Conservation (phyloP, 2,113 vertebrate species). For the Varanus salvator region DNA sequence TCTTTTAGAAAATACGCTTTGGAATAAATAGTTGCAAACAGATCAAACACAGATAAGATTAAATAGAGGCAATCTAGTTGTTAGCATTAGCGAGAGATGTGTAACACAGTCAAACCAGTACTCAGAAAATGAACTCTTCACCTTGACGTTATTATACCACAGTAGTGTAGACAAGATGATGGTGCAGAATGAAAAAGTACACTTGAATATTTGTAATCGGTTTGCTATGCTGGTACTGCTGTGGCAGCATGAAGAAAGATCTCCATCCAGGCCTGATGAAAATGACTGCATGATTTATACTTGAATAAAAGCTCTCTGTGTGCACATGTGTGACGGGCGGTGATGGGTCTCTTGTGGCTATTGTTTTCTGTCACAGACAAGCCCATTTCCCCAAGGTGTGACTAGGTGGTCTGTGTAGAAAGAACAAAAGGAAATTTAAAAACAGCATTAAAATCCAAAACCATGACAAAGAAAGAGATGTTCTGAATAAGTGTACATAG, state of each 20-base stretch:
- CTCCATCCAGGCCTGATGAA: background rate
- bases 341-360: background rate
- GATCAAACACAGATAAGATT: background rate
- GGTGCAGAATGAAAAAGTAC: background rate
- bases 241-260: background rate
- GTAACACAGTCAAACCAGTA: background rate
- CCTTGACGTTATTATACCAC: constrained; percentile 11
- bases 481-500: too few relatives aligned
- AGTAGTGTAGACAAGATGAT: background rate
- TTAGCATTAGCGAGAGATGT: background rate
- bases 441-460: too few relatives aligned
- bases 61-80: background rate
- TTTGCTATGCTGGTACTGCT: background rate
- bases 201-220: background rate
- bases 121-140: background rate
- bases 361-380: background rate
- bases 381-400: too few relatives aligned
- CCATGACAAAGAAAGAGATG: too few relatives aligned
- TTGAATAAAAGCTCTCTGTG: background rate
- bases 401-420: background rate
- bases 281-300: background rate
- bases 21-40: background rate
- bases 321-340: background rate
- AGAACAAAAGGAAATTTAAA: too few relatives aligned
- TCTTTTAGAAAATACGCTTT: background rate